Percentiles rank a stretch among this genome's conserved stretches.
Conservation (phyloP, 2,888 invertebrate species). For the Brachylomia viminalis region DNA sequence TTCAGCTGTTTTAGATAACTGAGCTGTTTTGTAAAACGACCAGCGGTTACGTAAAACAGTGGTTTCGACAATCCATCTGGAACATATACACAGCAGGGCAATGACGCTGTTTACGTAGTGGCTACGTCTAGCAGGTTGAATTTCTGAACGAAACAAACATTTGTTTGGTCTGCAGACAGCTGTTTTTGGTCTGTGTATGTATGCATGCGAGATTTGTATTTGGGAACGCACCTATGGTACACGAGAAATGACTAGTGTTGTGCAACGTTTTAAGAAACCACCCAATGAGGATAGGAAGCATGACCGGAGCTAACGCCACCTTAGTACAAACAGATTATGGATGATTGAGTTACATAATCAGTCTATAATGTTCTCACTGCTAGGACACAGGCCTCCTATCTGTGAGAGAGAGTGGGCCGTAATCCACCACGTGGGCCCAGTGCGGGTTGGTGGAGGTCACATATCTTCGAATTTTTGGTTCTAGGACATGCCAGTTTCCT, state of each 20-base stretch:
- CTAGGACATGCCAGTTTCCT: too few relatives aligned
- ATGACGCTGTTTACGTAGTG: neutral
- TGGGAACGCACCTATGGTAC: neutral
- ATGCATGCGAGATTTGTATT: conserved; percentile 4
- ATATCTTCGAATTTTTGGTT: too few relatives aligned
- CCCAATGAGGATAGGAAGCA: conserved; percentile 1
- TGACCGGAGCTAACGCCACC: neutral
- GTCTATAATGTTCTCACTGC: too few relatives aligned
- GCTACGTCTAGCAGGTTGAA: neutral
- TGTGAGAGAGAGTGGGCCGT: too few relatives aligned
- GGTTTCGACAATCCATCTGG: too few relatives aligned
- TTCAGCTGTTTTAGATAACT: too few relatives aligned
- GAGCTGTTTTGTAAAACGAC: too few relatives aligned
- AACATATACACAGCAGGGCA: neutral
- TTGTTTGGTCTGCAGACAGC: neutral
- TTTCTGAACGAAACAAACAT: neutral
- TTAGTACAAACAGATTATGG: neutral
- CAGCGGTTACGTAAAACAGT: too few relatives aligned
- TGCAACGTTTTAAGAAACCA: conserved; percentile 8
- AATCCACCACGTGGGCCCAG: too few relatives aligned
- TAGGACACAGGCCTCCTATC: too few relatives aligned
- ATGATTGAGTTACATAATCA: neutral
- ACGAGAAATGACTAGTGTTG: neutral
- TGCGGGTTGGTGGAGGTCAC: too few relatives aligned
- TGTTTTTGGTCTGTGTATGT: neutral